Base-by-base conservation (phyloP, 2,888 invertebrate species). In the Lutraria lutraria region DNA sequence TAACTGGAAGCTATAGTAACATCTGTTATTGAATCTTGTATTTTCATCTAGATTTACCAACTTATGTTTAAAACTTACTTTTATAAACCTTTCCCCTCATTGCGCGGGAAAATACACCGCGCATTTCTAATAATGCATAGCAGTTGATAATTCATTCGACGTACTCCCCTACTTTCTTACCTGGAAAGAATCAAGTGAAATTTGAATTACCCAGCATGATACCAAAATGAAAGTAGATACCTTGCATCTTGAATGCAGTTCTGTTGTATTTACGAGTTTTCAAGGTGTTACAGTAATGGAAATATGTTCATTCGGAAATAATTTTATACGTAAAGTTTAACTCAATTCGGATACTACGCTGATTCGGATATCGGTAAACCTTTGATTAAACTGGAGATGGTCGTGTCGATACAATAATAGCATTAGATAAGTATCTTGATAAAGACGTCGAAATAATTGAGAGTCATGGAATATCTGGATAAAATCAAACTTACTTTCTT, bases 381-480 rank as follows among this genome's bases (percentile, higher is more conserved):
- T 68, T 68, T n/a, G 63, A 68, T 68, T 68, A 8, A 68, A 68
- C 63, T 25, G 8, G 25, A n/a, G 12, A 25, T 34, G 6, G 15
- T n/a, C 34, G 31, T 76, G 34, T 76, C 76, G 76, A 76, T 76
- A 76, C 76, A 76, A 76, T 76, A 34, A 34, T 76, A 76, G 76
- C 34, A 34, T 34, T 76, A 76, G 76, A 76, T 31, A 76, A 76
- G 34, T 15, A 76, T 76, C 76, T 76, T 76, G 76, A 76, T 76
- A 76, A 76, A 76, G 16, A 34, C 19, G 76, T 34, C 76, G 76
- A 25, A 76, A 19, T 76, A 72, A 72, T 72, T 72, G 72, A 72
- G 72, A 13, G 25, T 12, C 72, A 72, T 72, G 72, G 15, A 72
- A 72, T 72, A n/a, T 76, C 76, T 68, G 63, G 63, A 68, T 68